A percentile compares a stretch with the other conserved stretches of the same genome.
These are phyloP conservation scores for Phyllotis vaccarum DNA, from an alignment of 2,797 vertebrate genomes.

Conservation along the genomic window DNA sequence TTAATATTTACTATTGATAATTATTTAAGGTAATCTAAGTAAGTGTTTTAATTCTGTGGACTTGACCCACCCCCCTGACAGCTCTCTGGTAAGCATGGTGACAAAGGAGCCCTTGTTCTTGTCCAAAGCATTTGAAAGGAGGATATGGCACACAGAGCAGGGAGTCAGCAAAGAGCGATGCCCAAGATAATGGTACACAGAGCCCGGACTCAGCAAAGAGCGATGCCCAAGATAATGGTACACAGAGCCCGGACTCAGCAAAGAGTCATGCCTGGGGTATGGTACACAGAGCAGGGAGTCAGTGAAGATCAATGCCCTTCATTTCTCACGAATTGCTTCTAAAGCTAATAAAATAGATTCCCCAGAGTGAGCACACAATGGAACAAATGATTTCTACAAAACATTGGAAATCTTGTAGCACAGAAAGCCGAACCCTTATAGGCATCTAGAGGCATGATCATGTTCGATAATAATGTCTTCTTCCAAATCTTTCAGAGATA, in stretches of 20 bases:
- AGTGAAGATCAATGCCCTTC: too few species aligned
- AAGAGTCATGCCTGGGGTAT: background rate
- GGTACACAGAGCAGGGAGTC: background rate
- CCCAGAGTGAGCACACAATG: too few species aligned
- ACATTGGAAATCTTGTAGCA: background rate
- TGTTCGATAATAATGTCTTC: background rate
- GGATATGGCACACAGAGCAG: background rate
- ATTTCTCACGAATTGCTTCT: slow-evolving; percentile 24
- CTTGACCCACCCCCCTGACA: background rate
- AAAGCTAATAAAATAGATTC: background rate
- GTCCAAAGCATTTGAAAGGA: background rate
- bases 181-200: background rate
- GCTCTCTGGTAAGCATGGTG: background rate
- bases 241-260: background rate
- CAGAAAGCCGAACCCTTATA: background rate
- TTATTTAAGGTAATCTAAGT: background rate
- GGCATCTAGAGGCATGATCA: background rate
- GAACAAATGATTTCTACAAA: background rate
- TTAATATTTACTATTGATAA: background rate
- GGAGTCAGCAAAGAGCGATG: background rate
- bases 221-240: background rate
- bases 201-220: background rate
- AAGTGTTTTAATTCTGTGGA: background rate
- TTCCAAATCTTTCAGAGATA: background rate
- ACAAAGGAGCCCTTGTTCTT: background rate